phyloP scores from a whole-genome alignment of 2,113 vertebrate genomes.

The Egretta garzetta region DNA sequence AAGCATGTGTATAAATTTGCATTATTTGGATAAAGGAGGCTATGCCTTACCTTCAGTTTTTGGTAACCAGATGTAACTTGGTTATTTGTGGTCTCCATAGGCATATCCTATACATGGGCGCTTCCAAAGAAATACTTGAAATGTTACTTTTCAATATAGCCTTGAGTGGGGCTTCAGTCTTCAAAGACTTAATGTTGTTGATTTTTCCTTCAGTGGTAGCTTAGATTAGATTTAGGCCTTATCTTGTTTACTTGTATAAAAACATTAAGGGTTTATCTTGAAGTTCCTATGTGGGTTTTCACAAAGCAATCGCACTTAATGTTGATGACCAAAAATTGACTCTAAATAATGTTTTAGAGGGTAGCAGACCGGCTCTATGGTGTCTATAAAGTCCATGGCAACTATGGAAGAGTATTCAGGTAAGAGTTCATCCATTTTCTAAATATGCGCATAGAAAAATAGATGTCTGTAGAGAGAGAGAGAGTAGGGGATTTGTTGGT shows the following conservation, averaged over 20 bases:
- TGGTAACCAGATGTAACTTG: not conserved
- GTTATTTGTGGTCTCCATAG: not conserved
- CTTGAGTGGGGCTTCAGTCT: not conserved
- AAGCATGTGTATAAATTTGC: not conserved
- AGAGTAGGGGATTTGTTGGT: not conserved
- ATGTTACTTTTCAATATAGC: not conserved
- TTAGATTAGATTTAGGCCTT: not conserved
- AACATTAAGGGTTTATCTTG: not conserved
- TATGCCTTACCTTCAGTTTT: not conserved
- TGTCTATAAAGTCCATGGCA: constrained; percentile 96
- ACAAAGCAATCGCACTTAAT: not conserved
- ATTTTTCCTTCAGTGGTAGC: not conserved
- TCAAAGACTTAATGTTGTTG: not conserved
- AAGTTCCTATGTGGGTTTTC: not conserved
- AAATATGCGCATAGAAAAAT: not conserved
- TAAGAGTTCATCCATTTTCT: constrained; percentile 56
- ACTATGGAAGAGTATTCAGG: constrained; percentile 98
- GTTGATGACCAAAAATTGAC: constrained; percentile 20
- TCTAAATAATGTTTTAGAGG: constrained; percentile 79
- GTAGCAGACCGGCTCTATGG: constrained; percentile 95
- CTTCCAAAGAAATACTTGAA: not conserved
- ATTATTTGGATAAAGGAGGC: not conserved
- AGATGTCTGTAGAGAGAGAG: not conserved
- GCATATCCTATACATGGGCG: not conserved
- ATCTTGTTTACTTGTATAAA: not conserved